These are phyloP conservation scores for Drosophila nr. medialis DNA, from an alignment of 2,888 invertebrate genomes.

Conservation along the genomic window DNA sequence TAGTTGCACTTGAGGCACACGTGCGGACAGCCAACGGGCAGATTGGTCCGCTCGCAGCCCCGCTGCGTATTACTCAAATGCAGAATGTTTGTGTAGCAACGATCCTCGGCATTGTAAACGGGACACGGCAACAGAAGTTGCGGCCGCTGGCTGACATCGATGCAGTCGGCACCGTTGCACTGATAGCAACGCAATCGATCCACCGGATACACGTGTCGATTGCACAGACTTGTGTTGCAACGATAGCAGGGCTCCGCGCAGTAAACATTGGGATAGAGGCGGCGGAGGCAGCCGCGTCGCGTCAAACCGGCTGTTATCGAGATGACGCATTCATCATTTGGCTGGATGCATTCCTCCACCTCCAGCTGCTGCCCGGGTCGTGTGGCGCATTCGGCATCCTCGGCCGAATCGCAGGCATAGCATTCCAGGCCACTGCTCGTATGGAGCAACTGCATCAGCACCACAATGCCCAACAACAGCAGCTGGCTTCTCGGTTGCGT, in stretches of 20 bases:
- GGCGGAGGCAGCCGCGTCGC: conserved; percentile 75
- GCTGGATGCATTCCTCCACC: conserved; percentile 72
- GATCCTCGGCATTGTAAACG: conserved; percentile 68
- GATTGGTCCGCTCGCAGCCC: conserved; percentile 75
- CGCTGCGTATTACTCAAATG: conserved; percentile 69
- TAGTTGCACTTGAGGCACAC: conserved; percentile 81
- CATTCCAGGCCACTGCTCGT: conserved; percentile 64
- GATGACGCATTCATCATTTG: conserved; percentile 71
- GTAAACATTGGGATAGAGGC: conserved; percentile 70
- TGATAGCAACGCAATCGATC: conserved; percentile 78
- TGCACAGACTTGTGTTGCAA: conserved; percentile 77
- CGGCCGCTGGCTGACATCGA: conserved; percentile 61
- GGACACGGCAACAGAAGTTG: conserved; percentile 73
- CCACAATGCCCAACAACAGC: neutral
- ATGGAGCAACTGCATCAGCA: conserved; percentile 23
- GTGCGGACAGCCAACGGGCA: conserved; percentile 65
- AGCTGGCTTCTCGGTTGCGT: neutral
- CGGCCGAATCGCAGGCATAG: conserved; percentile 76
- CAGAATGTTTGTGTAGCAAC: conserved; percentile 79
- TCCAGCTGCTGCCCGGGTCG: conserved; percentile 79
- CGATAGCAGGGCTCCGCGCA: conserved; percentile 76
- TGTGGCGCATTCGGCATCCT: conserved; percentile 76
- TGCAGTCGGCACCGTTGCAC: conserved; percentile 74
- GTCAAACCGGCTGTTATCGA: conserved; percentile 76
- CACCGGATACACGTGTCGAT: conserved; percentile 73